Percentiles rank a stretch among this genome's conserved stretches.
Conservation (phyloP, 2,888 invertebrate species). For the Abscondita cerata region DNA sequence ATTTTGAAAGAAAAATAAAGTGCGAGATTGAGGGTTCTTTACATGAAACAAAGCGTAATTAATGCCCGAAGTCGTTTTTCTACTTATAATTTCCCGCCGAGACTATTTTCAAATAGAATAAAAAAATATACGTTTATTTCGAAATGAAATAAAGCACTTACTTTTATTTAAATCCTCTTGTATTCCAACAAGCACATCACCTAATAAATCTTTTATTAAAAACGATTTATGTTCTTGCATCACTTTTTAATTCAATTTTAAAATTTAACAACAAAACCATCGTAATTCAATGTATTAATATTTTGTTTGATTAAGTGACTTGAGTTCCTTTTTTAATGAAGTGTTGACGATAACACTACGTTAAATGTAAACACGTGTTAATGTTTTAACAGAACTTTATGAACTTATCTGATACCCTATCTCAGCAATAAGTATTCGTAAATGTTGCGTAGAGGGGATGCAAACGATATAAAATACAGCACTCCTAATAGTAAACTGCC, state of each 20-base stretch:
- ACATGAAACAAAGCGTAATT: slow-evolving; percentile 41
- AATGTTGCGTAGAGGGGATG: slow-evolving; percentile 36
- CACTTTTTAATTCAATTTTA: neutral
- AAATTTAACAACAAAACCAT: neutral
- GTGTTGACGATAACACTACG: too few species aligned
- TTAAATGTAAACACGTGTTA: neutral
- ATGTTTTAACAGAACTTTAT: slow-evolving; percentile 21
- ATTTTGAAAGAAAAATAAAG: slow-evolving; percentile 33
- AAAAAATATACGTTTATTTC: neutral
- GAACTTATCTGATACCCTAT: slow-evolving; percentile 28
- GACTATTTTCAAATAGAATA: slow-evolving; percentile 10
- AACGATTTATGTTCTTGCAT: slow-evolving; percentile 79
- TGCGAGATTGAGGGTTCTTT: slow-evolving; percentile 24
- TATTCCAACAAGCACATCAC: slow-evolving; percentile 69
- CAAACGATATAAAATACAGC: slow-evolving; percentile 39
- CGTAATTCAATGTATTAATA: neutral
- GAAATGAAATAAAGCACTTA: slow-evolving; percentile 8
- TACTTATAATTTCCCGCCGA: slow-evolving; percentile 33
- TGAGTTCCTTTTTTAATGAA: too few species aligned
- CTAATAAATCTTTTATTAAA: slow-evolving; percentile 82
- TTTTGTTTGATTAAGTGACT: too few species aligned
- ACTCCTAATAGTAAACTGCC: slow-evolving; percentile 37
- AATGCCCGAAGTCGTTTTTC: slow-evolving; percentile 42
- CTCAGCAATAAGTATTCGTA: slow-evolving; percentile 34
- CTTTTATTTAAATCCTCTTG: slow-evolving; percentile 59